Evolutionary conservation across 2,113 vertebrate genomes (phyloP).

Genomic region (Datnioides undecimradiatus): DNA sequence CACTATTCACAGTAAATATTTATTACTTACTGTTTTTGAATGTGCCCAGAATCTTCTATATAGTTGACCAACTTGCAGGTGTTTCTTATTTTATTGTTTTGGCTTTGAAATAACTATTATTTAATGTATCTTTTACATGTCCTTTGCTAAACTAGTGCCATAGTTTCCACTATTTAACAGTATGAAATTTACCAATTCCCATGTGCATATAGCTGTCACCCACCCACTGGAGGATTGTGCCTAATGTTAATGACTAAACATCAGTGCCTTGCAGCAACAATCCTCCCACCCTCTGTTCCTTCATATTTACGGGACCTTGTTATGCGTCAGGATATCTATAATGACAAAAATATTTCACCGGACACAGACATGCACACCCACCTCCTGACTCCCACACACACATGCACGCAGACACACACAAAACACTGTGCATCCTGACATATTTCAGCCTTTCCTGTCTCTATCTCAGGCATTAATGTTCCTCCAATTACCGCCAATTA

Average conservation of each 20-base stretch:
- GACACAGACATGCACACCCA: background rate
- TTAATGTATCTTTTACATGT: background rate
- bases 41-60: background rate
- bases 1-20: background rate
- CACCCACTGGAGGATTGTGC: conserved; percentile 16
- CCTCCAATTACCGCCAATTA: conserved; percentile 71
- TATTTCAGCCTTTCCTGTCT: conserved; percentile 50
- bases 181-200: background rate
- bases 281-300: background rate
- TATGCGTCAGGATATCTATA: conserved; percentile 46
- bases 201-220: conserved; percentile 3
- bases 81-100: background rate
- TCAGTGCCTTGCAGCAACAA: conserved; percentile 7
- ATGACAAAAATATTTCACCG: conserved; percentile 49
- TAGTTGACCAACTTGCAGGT: background rate
- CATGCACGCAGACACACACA: conserved; percentile 3
- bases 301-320: conserved; percentile 3
- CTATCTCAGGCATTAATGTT: conserved; percentile 49
- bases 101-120: conserved; percentile 1
- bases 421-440: conserved; percentile 31
- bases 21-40: background rate
- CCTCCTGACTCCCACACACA: background rate
- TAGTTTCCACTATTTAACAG: background rate
- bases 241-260: conserved; percentile 28
- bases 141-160: background rate